Evolutionary conservation across 2,113 vertebrate genomes (phyloP).

Genomic region (Psilopsiagon aymara): DNA sequence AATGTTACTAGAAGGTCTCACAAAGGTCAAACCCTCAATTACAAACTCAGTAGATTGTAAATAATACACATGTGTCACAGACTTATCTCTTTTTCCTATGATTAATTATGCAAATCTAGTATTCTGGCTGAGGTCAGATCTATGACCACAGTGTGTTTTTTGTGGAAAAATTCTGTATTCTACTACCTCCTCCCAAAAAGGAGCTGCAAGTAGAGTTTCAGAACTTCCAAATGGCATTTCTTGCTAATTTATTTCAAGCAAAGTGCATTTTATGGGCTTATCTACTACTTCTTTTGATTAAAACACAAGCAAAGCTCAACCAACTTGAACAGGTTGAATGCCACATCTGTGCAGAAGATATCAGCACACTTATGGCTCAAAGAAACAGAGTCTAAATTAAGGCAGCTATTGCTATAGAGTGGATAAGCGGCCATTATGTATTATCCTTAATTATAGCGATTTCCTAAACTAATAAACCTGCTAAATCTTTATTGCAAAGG

Average conservation of each 20-base stretch:
- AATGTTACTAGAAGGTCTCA: not conserved
- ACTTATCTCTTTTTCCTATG: constrained; percentile 56
- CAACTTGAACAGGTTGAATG: constrained; percentile 77
- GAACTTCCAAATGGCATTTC: constrained; percentile 27
- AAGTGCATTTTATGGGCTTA: constrained; percentile 70
- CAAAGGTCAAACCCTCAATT: constrained; percentile 72
- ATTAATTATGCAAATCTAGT: constrained; percentile 70
- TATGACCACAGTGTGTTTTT: constrained; percentile 4
- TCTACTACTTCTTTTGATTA: constrained; percentile 74
- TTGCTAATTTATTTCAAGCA: constrained; percentile 70
- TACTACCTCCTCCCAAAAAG: not conserved
- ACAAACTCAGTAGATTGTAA: constrained; percentile 64
- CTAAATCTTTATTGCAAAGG: constrained; percentile 95
- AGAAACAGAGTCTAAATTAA: constrained; percentile 88
- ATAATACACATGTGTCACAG: constrained; percentile 55
- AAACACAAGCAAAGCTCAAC: constrained; percentile 76
- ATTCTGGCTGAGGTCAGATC: constrained; percentile 43
- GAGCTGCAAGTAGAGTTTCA: not conserved
- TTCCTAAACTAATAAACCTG: constrained; percentile 98
- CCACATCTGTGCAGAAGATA: constrained; percentile 81
- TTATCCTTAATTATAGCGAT: constrained; percentile 98
- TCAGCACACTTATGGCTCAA: constrained; percentile 72
- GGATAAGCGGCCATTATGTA: constrained; percentile 93
- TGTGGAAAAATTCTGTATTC: constrained; percentile 13
- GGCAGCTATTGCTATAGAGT: constrained; percentile 82